Conservation (phyloP, 92 coral and sea anemone species). For the Actinernus sp. region DNA sequence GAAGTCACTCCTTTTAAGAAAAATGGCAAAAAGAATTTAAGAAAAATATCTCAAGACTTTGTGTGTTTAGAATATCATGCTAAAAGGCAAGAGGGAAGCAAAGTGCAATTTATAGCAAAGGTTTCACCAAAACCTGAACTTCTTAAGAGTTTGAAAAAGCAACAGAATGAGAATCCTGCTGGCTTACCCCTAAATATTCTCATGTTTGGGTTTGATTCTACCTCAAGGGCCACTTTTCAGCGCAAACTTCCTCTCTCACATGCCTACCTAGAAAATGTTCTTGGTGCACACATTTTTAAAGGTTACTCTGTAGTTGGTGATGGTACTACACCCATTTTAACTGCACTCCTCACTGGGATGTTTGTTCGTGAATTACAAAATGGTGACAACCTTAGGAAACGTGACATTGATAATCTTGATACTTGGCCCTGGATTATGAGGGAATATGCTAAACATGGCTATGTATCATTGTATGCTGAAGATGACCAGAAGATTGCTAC, state of each 20-base stretch:
- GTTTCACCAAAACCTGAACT: slow-evolving; percentile 45
- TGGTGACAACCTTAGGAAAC: background rate
- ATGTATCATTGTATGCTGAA: slow-evolving; percentile 75
- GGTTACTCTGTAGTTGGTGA: slow-evolving; percentile 84
- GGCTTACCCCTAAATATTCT: slow-evolving; percentile 66
- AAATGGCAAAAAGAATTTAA: slow-evolving; percentile 10
- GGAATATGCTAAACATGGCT: slow-evolving; percentile 67
- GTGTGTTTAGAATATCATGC: slow-evolving; percentile 55
- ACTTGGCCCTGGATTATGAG: slow-evolving; percentile 79
- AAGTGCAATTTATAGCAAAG: slow-evolving; percentile 60
- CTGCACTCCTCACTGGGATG: slow-evolving; percentile 77
- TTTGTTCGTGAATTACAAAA: slow-evolving; percentile 48
- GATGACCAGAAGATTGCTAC: slow-evolving; percentile 79
- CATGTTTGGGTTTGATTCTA: slow-evolving; percentile 80
- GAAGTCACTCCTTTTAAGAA: slow-evolving; percentile 50
- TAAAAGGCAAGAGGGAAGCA: slow-evolving; percentile 8
- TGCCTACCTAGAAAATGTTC: slow-evolving; percentile 49
- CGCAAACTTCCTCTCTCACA: slow-evolving; percentile 68
- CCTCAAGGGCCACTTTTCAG: slow-evolving; percentile 75
- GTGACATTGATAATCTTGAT: slow-evolving; percentile 27
- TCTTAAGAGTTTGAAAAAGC: slow-evolving; percentile 9
- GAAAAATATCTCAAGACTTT: slow-evolving; percentile 51
- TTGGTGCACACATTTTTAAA: slow-evolving; percentile 63
- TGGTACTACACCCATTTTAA: slow-evolving; percentile 77
- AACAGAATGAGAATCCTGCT: slow-evolving; percentile 8